Base-by-base conservation (phyloP, 2,113 vertebrate genomes). In the Ciconia stormi region DNA sequence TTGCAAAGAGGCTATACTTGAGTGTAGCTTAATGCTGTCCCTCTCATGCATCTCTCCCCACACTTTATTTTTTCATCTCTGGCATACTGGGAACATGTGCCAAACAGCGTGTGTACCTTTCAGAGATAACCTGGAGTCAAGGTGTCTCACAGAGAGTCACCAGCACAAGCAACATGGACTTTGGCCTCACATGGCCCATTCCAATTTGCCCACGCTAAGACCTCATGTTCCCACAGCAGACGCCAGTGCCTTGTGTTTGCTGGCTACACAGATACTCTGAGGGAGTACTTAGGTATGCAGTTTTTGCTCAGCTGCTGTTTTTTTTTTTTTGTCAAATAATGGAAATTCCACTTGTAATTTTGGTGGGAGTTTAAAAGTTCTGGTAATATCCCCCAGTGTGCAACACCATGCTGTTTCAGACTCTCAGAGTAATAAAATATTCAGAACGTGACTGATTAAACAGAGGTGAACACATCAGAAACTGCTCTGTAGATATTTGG, bases 41-140 rank as follows among this genome's bases (percentile, higher is more conserved):
- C 46, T 71, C 50, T 67, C 52, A 7, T 4, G 14, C 70, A 56
- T 66, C 71, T 38, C 79, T 88, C 42, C 27, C 38, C 42, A 59
- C 38, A 4, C n/a, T 73, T 38, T 46, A 52, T 44, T 89, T 80
- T 61, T 87, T 46, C 42, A 74, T 94, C 82, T 81, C 72, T 87
- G 65, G 38, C 63, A 22, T 16, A 25, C 63, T 27, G 27, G 46
- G 38, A 78, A 16, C 26, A 2, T 4, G 72, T 92, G 72, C 80
- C 88, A 71, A 69, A 44, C 72, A 27, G 47, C 13, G 22, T 71
- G 92, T 95, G 90, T 89, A 89, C 70, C 32, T 69, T 77, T 85
- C 84, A 46, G 90, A 92, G 96, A 86, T 66, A 93, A 95, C 92
- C 92, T 52, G 49, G 87, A 96, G 87, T 91, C 95, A 65, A 91